Evolutionary conservation across 92 coral and sea anemone genomes (phyloP), one percentile per base, ranked within the genome.

Genomic region (Pocillopora meandrina): DNA sequence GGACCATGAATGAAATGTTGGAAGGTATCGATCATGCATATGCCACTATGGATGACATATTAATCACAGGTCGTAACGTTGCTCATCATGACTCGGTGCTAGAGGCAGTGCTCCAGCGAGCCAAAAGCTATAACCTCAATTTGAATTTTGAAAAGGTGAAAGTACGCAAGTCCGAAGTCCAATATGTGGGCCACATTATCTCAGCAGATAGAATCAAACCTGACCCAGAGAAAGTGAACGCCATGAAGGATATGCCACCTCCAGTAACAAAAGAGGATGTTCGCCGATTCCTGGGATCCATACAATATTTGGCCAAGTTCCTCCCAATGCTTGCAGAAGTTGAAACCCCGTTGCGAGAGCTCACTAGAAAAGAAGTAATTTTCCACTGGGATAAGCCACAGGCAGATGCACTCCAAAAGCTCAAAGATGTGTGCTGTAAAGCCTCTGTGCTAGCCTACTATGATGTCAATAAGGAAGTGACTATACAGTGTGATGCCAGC

Each of bases 401-500:
- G 63, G 87, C 76, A 75, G 59, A 56, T 62, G 88, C 90, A 26
- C 84, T 85, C 79, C 89, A 88, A 59, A 61, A 21, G 52, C 85
- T 91, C 67, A 91, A 80, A 71, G 75, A 80, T 35, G 31, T 75
- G 79, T 80, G 85, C 66, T 74, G 72, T 59, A 49, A 65, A 87
- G 89, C 93, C n/a, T 91, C 91, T 23, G 82, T 88, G 57, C 69
- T 79, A 67, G 89, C 94, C 6, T 91, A 84, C 63, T 91, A 91
- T 75, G 89, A 91, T 49, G 87, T 80, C 59, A 88, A 47, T 34
- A 82, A 91, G 60, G 84, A 84, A 12, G 76, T 72, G 14, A 85
- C 92, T 3, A 81, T 85, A 76, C 92, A 88, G 61, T 80, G 87
- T 57, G 95, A 86, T 59, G 90, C 92, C 19, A 86, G 95, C 63